phyloP scores from a whole-genome alignment of 2,113 vertebrate genomes.

The Colius striatus region DNA sequence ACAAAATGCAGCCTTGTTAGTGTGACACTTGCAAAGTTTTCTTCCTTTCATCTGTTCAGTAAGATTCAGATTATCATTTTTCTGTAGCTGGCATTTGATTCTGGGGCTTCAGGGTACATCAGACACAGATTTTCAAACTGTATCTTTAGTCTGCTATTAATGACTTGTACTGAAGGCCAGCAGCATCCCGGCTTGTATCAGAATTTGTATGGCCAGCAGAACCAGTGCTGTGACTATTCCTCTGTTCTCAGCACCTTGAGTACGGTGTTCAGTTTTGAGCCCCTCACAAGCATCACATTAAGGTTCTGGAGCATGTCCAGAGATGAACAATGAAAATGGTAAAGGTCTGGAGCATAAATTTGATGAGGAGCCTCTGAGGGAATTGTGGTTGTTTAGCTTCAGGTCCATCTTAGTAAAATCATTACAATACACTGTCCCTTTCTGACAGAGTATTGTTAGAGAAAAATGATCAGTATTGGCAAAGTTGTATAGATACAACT shows the following conservation, averaged over 20 bases:
- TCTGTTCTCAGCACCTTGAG: not conserved
- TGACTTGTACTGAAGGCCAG: not conserved
- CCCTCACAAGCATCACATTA: not conserved
- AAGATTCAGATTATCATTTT: slow-evolving; percentile 30
- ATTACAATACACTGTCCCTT: not conserved
- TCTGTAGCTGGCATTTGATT: slow-evolving; percentile 2
- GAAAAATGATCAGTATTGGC: not conserved
- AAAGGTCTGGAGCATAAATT: not conserved
- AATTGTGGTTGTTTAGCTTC: not conserved
- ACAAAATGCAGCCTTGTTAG: slow-evolving; percentile 4
- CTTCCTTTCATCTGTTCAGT: slow-evolving; percentile 19
- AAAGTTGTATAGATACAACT: not conserved
- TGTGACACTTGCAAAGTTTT: not conserved
- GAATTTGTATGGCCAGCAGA: not conserved
- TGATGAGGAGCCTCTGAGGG: not conserved
- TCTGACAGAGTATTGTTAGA: not conserved
- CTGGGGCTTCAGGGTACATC: not conserved
- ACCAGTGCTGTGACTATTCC: not conserved
- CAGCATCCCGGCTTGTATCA: not conserved
- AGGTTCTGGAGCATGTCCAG: not conserved
- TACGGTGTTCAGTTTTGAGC: not conserved
- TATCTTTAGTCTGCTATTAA: not conserved
- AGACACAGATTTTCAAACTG: not conserved
- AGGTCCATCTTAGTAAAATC: not conserved
- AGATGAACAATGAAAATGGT: not conserved